Evolutionary conservation across 2,888 invertebrate species (phyloP).

Genomic region (Diarsia brunnea): DNA sequence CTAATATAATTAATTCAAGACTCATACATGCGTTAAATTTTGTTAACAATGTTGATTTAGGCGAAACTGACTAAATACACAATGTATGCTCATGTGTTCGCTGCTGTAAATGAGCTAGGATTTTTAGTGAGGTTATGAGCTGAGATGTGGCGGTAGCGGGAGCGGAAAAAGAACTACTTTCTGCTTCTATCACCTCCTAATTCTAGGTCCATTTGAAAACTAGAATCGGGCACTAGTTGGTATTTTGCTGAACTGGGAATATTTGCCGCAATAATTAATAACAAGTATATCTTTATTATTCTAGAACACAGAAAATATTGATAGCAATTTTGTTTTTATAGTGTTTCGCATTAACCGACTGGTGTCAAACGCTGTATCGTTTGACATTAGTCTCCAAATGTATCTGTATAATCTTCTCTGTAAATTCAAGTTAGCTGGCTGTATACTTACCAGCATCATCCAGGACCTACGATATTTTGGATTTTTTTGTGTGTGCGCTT

Average conservation of each 20-base stretch:
- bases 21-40: constrained; percentile 59
- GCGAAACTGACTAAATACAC: constrained; percentile 59
- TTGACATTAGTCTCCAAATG: no score
- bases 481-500: no score
- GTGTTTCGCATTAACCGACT: no score
- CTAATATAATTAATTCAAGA: constrained; percentile 64
- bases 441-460: no score
- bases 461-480: no score
- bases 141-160: background rate
- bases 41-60: constrained; percentile 64
- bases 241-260: background rate
- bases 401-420: no score
- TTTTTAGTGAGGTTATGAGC: constrained; percentile 22
- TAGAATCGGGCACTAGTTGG: background rate
- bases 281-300: no score
- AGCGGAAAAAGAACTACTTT: background rate
- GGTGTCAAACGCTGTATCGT: no score
- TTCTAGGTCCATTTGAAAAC: background rate
- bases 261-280: background rate
- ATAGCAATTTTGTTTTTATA: no score
- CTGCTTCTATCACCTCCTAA: background rate
- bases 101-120: constrained; percentile 8
- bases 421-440: no score
- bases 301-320: no score
- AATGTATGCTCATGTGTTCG: constrained; percentile 42